Evolutionary conservation across 2,113 vertebrate species (phyloP), one percentile per base, ranked within the genome.

Genomic region (Colius striatus): DNA sequence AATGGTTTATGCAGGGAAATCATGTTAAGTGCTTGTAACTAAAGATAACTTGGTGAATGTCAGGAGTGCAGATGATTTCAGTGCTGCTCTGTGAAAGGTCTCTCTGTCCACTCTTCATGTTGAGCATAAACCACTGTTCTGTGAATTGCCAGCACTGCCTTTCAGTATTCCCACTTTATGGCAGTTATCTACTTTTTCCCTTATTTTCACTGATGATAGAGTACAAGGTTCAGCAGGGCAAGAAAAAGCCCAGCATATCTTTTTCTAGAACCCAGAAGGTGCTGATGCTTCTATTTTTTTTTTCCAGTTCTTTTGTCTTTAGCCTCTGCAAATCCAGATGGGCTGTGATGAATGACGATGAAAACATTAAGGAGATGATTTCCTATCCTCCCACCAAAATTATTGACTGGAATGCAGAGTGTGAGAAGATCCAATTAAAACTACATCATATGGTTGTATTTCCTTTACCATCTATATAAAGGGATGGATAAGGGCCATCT

Each of bases 391-490:
- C 34, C 73, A 78, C 53, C 13, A 84, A 84, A 92, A 78, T 86
- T 92, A 95, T 74, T 72, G 65, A 81, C 21, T 84, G 50, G 65
- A 92, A 81, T 2, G 0, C 8, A 0, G 30, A 75, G 48, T 72
- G 47, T 77, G 61, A 92, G 45, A 72, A 94, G 89, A 95, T 91
- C 76, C 61, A 89, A 81, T 94, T 92, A 68, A 81, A 93, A 84
- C 48, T 22, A 16, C 30, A 45, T 68, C 32, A 65, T 71, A 63
- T 14, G 32, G 57, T 70, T 82, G 11, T 84, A 78, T 90, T 96
- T 92, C 32, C 22, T 75, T 89, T 53, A 72, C 23, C 32, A 27
- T 18, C 57, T 65, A 27, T 78, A 54, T 68, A 84, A 87, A 91
- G 27, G 25, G 13, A 75, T 57, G 34, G 38, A 50, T 81, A 75